Evolutionary conservation across 2,888 invertebrate species (phyloP).

Genomic region (Lysandra coridon): DNA sequence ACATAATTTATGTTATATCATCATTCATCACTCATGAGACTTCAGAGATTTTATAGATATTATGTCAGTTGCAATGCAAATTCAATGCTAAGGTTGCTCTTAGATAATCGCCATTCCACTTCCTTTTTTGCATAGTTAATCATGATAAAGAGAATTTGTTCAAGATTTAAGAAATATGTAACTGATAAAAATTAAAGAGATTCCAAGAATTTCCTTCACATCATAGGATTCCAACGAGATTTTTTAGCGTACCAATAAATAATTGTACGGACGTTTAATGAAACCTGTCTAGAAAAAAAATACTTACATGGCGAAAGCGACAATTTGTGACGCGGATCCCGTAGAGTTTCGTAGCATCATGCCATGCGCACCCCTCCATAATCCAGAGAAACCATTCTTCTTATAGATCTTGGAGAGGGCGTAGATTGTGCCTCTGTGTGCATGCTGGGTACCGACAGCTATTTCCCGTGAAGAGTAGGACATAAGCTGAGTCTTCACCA

Average conservation of each 20-base stretch:
- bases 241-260: not conserved
- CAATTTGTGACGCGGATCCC: conserved; percentile 91
- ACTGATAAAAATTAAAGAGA: no score
- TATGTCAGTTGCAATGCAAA: not conserved
- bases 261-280: not conserved
- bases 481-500: conserved; percentile 94
- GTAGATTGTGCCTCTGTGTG: conserved; percentile 83
- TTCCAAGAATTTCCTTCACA: no score
- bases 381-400: conserved; percentile 76
- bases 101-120: not conserved
- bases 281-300: not conserved
- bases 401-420: conserved; percentile 83
- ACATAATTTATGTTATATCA: no score
- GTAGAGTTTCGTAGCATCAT: conserved; percentile 88
- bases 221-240: not conserved
- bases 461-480: conserved; percentile 87
- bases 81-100: not conserved
- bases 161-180: not conserved
- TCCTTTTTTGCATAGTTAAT: not conserved
- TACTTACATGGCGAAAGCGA: conserved; percentile 84
- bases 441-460: conserved; percentile 94
- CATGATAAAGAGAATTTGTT: not conserved
- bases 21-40: not conserved
- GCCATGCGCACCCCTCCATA: conserved; percentile 88
- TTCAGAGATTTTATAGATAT: not conserved